Evolutionary conservation across 2,888 invertebrate genomes (phyloP).

Genomic region (Hybos culiciformis): DNA sequence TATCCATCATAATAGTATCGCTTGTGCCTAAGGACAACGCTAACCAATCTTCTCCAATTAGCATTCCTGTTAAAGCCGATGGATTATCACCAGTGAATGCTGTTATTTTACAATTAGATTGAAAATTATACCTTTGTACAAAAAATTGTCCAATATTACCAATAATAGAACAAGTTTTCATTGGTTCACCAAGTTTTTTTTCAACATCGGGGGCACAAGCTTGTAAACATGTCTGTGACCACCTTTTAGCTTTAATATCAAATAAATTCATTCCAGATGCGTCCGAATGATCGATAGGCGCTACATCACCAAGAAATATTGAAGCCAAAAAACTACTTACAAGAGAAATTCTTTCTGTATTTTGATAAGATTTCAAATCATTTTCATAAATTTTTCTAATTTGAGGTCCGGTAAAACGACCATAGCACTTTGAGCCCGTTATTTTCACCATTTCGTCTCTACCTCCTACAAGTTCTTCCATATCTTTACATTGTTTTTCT

Average conservation of each 20-base stretch:
- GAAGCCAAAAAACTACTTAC: constrained; percentile 88
- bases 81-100: constrained; percentile 96
- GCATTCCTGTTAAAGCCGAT: constrained; percentile 71
- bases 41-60: constrained; percentile 64
- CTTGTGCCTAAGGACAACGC: constrained; percentile 87
- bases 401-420: constrained; percentile 76
- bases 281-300: constrained; percentile 83
- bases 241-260: constrained; percentile 61
- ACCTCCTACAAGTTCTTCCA: constrained; percentile 72
- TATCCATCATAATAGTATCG: constrained; percentile 76
- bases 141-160: constrained; percentile 67
- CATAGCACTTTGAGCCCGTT: constrained; percentile 35
- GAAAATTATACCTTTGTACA: constrained; percentile 76
- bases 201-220: constrained; percentile 62
- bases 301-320: constrained; percentile 72
- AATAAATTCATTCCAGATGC: constrained; percentile 95
- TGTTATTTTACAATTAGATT: constrained; percentile 60
- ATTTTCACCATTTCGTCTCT: constrained; percentile 28
- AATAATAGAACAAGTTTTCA: constrained; percentile 53
- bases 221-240: constrained; percentile 62
- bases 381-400: constrained; percentile 75
- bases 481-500: constrained; percentile 35
- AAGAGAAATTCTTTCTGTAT: constrained; percentile 76
- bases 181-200: constrained; percentile 60
- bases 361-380: constrained; percentile 52